These are phyloP conservation scores for Liposcelis brunnea DNA, from an alignment of 2,888 invertebrate species.

Conservation along the genomic window DNA sequence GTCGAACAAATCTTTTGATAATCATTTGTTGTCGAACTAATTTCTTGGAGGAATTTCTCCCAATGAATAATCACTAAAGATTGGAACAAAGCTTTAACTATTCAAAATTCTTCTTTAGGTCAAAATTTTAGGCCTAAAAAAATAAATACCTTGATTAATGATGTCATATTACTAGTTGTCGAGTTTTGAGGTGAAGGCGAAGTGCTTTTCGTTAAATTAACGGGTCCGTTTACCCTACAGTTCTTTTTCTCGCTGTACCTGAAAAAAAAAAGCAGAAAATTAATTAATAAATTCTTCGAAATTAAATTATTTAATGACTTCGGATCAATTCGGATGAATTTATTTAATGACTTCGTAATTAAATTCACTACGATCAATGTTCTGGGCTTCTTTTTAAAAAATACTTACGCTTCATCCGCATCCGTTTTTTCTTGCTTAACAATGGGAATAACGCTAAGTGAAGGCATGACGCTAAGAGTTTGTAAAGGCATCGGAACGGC, in stretches of 20 bases:
- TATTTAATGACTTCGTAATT: too few relatives aligned
- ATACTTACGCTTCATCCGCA: constrained; percentile 1
- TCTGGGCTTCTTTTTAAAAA: constrained; percentile 7
- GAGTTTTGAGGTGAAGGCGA: constrained; percentile 30
- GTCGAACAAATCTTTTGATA: too few relatives aligned
- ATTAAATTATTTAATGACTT: too few relatives aligned
- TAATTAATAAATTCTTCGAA: constrained; percentile 7
- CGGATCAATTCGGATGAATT: too few relatives aligned
- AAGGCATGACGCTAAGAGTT: constrained; percentile 4
- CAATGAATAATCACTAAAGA: too few relatives aligned
- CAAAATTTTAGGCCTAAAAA: background rate
- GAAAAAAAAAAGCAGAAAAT: constrained; percentile 2
- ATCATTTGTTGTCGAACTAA: too few relatives aligned
- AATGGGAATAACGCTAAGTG: constrained; percentile 3
- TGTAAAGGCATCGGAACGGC: background rate
- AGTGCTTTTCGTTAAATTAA: constrained; percentile 21
- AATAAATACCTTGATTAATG: constrained; percentile 48
- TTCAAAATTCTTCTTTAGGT: too few relatives aligned
- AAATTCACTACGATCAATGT: too few relatives aligned
- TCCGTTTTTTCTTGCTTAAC: constrained; percentile 3
- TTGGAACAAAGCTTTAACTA: too few relatives aligned
- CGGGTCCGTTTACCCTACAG: constrained; percentile 27
- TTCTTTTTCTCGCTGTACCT: constrained; percentile 27
- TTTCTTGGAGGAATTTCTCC: too few relatives aligned
- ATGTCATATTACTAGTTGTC: constrained; percentile 53